Conservation (phyloP, 2,888 invertebrate species). For the Dusona sp. region DNA sequence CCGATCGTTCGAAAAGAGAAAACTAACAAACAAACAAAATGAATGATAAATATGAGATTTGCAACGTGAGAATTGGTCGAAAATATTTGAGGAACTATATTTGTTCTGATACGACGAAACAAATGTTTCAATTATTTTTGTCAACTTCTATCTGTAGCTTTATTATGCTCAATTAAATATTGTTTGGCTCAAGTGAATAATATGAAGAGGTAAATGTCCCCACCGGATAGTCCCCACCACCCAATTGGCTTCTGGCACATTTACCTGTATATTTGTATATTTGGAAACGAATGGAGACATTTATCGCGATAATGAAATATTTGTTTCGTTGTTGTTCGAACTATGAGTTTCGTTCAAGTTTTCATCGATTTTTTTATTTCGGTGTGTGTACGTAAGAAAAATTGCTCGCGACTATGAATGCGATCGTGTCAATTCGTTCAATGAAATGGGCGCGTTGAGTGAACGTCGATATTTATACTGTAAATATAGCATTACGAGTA, state of each 20-base stretch:
- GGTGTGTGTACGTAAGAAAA: conserved; percentile 19
- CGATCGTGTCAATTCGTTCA: conserved; percentile 47
- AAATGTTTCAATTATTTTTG: not conserved
- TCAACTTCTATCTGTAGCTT: not conserved
- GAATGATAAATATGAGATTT: conserved; percentile 1
- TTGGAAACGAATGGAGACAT: not conserved
- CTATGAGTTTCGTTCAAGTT: not conserved
- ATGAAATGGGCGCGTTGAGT: conserved; percentile 41
- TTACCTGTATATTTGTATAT: not conserved
- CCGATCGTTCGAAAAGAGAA: conserved; percentile 52
- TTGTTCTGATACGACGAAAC: not conserved
- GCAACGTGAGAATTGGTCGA: not conserved
- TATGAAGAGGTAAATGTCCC: not conserved
- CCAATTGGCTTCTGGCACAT: not conserved
- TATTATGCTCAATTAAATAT: conserved; percentile 12
- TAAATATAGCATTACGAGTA: conserved; percentile 67
- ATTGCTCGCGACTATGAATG: conserved; percentile 43
- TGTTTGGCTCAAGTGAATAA: conserved; percentile 8
- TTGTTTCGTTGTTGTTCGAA: not conserved
- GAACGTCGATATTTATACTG: conserved; percentile 64
- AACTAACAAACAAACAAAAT: conserved; percentile 1
- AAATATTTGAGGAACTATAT: not conserved
- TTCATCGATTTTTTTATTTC: not conserved
- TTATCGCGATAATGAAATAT: not conserved
- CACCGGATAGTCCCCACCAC: not conserved